phyloP scores from a whole-genome alignment of 2,888 invertebrate genomes.

The Erebia epiphron region DNA sequence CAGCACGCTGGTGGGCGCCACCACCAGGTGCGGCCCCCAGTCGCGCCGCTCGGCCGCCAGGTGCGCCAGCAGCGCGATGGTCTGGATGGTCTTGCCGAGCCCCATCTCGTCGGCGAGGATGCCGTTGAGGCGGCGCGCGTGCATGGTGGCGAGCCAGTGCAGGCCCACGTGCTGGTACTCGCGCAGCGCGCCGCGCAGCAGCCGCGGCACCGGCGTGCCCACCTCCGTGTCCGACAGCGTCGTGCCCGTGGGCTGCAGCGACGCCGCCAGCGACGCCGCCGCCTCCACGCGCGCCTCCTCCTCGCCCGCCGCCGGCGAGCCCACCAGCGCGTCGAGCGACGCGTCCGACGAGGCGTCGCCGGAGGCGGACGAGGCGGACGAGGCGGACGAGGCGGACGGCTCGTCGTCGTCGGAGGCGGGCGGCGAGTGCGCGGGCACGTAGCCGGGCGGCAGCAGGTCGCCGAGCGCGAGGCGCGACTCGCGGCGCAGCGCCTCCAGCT shows the following conservation, averaged over 20 bases:
- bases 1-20: conserved; percentile 99
- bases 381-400: conserved; percentile 47
- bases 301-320: conserved; percentile 45
- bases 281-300: conserved; percentile 91
- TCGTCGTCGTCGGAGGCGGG: conserved; percentile 67
- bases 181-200: conserved; percentile 94
- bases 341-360: conserved; percentile 52
- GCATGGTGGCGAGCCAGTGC: conserved; percentile 98
- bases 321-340: conserved; percentile 42
- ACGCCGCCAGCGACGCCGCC: conserved; percentile 96
- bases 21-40: conserved; percentile 99
- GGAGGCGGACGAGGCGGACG: conserved; percentile 36
- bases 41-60: conserved; percentile 94
- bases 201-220: conserved; percentile 95
- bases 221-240: conserved; percentile 97
- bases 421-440: conserved; percentile 86
- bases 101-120: conserved; percentile 99
- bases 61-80: conserved; percentile 96
- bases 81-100: conserved; percentile 98
- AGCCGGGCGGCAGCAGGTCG: conserved; percentile 93
- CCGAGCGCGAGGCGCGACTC: conserved; percentile 95
- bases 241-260: conserved; percentile 98
- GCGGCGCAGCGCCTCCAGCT: conserved; percentile 92
- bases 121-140: conserved; percentile 96
- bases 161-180: conserved; percentile 99